Percentiles rank a stretch among this genome's conserved stretches.
phyloP scores from a whole-genome alignment of 2,797 vertebrate species.

The Tangara arthus region DNA sequence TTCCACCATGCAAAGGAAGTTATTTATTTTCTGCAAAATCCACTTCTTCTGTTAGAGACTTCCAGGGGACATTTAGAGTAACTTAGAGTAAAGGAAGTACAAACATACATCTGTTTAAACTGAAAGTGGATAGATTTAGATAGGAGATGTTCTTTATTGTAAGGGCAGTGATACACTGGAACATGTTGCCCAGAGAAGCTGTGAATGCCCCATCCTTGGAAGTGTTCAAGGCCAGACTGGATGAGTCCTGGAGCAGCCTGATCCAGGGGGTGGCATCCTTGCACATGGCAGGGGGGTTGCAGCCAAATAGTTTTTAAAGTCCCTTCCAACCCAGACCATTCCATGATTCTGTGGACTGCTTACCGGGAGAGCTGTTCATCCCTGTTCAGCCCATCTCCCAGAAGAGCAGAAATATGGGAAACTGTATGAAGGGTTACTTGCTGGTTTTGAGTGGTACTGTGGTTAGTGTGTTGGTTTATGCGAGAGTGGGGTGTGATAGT shows the following conservation, averaged over 20 bases:
- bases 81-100: not conserved
- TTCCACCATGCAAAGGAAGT: not conserved
- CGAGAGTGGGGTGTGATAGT: not conserved
- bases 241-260: not conserved
- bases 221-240: not conserved
- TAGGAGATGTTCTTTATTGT: not conserved
- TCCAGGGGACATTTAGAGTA: not conserved
- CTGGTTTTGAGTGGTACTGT: not conserved
- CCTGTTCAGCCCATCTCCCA: not conserved
- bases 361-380: not conserved
- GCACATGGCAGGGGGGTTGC: accelerated
- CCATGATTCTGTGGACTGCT: not conserved
- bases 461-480: not conserved
- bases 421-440: not conserved
- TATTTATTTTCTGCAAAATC: not conserved
- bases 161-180: too few relatives aligned
- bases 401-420: not conserved
- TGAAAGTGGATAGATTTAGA: not conserved
- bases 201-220: not conserved
- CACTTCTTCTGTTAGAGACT: not conserved
- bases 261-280: not conserved
- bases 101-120: not conserved
- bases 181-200: not conserved
- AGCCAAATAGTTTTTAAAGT: not conserved
- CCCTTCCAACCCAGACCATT: not conserved